phyloP scores from a whole-genome alignment of 2,797 vertebrate genomes.

The Alcedo quadribrachys region DNA sequence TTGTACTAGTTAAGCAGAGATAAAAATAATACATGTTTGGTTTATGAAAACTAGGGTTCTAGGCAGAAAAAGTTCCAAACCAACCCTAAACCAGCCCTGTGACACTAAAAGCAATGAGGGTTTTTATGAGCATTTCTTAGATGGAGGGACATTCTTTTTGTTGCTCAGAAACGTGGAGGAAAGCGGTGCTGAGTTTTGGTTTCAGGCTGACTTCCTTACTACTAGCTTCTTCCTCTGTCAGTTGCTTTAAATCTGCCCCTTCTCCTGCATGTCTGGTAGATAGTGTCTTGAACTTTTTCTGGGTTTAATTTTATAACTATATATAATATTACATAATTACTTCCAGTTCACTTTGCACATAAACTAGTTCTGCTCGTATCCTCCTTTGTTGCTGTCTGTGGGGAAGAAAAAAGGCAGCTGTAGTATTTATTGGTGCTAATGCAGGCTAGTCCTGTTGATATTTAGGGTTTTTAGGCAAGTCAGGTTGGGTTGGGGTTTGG shows the following conservation, averaged over 20 bases:
- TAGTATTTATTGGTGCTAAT: neutral
- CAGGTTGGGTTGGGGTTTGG: neutral
- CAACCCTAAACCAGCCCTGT: neutral
- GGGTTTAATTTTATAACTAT: neutral
- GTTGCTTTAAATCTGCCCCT: neutral
- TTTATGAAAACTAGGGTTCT: neutral
- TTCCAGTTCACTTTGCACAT: neutral
- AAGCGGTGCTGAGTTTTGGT: neutral
- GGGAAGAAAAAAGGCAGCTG: neutral
- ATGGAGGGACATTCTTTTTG: neutral
- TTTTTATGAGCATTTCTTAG: neutral
- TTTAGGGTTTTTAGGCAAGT: neutral
- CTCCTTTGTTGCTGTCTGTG: neutral
- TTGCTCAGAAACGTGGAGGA: neutral
- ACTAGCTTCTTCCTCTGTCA: neutral
- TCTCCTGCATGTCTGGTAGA: rapidly evolving
- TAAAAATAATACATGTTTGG: neutral
- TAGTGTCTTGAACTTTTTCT: neutral
- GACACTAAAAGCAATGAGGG: neutral
- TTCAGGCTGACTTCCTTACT: neutral
- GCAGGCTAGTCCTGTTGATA: neutral
- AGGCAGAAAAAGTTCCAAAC: neutral
- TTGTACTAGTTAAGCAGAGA: neutral
- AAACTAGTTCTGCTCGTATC: neutral
- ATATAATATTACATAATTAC: neutral